Conservation (phyloP, 2,797 vertebrate genomes). For the Vireo griseus region DNA sequence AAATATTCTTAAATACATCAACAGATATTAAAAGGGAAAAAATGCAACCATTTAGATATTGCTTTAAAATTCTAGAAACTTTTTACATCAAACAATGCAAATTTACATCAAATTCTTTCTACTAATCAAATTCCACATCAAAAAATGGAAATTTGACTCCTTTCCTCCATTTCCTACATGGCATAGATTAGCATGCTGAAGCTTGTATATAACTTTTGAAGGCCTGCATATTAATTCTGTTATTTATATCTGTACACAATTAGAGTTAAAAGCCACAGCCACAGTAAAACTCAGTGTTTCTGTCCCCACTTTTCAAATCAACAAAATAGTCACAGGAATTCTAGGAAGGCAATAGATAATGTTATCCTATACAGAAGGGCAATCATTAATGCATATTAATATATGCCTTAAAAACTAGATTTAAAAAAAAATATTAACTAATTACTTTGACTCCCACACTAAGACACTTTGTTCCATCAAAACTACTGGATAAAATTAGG, state of each 20-base stretch:
- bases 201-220: neutral
- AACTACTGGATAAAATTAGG: neutral
- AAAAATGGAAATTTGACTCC: neutral
- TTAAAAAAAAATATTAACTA: neutral
- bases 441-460: neutral
- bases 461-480: neutral
- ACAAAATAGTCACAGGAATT: neutral
- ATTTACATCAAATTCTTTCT: neutral
- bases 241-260: neutral
- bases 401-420: neutral
- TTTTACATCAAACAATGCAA: neutral
- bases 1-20: neutral
- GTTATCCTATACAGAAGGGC: neutral
- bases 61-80: neutral
- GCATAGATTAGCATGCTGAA: neutral
- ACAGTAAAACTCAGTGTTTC: neutral
- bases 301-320: neutral
- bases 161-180: neutral
- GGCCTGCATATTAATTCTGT: neutral
- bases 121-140: neutral
- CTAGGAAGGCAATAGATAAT: neutral
- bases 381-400: neutral
- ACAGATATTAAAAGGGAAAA: neutral
- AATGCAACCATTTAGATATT: neutral
- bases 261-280: neutral